These are phyloP conservation scores for Eulithis prunata DNA, from an alignment of 2,888 invertebrate species.

Conservation along the genomic window DNA sequence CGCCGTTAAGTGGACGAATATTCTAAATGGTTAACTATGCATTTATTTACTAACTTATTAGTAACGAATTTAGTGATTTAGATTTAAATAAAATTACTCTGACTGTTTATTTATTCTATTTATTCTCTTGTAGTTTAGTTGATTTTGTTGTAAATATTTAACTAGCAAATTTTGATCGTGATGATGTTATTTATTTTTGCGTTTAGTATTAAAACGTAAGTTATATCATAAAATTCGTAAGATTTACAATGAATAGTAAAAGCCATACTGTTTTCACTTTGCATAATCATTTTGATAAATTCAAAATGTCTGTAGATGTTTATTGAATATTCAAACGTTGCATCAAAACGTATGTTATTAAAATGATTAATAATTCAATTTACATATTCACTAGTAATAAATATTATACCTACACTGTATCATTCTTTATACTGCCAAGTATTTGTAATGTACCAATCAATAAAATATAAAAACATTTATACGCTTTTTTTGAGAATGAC, in stretches of 20 bases:
- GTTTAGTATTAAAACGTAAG: constrained; percentile 20
- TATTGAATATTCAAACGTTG: background rate
- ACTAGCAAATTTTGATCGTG: constrained; percentile 55
- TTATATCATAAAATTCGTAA: constrained; percentile 10
- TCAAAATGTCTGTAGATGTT: no score
- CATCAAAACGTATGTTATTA: background rate
- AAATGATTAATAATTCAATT: background rate
- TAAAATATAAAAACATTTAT: constrained; percentile 7
- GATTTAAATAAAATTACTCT: constrained; percentile 41
- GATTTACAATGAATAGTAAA: constrained; percentile 16
- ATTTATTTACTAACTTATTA: constrained; percentile 36
- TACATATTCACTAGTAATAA: background rate
- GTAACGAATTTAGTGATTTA: constrained; percentile 42
- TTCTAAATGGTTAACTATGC: constrained; percentile 38
- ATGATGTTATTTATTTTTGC: constrained; percentile 28
- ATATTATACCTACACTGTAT: constrained; percentile 13
- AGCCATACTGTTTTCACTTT: constrained; percentile 26
- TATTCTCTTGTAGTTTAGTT: constrained; percentile 68
- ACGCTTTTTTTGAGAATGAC: background rate
- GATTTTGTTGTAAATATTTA: constrained; percentile 68
- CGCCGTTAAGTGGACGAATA: constrained; percentile 26
- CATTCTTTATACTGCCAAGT: constrained; percentile 27
- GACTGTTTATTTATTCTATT: constrained; percentile 79
- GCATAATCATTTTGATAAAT: no score
- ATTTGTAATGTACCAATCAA: constrained; percentile 26